phyloP scores from a whole-genome alignment of 1,140 invertebrate species.

The Drosophila simulans region DNA sequence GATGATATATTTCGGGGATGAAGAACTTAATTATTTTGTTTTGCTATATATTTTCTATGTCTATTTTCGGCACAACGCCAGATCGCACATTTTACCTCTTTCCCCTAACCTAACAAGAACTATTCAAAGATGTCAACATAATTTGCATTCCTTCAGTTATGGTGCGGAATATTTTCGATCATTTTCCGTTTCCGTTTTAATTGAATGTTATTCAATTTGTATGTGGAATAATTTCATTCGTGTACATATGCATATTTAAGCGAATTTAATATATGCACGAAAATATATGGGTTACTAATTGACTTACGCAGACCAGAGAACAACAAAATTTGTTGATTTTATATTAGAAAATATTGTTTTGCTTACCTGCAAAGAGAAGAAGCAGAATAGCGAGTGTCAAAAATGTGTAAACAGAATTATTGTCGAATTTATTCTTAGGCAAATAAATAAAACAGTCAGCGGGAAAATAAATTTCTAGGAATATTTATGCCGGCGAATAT shows the following conservation, averaged over 20 bases:
- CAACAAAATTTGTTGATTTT: conserved; percentile 8
- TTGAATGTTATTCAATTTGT: conserved; percentile 65
- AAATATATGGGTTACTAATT: conserved; percentile 45
- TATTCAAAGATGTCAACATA: conserved; percentile 41
- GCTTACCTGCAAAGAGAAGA: conserved; percentile 76
- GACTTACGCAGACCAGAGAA: conserved; percentile 58
- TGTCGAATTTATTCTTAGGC: conserved; percentile 35
- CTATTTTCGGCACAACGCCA: conserved; percentile 52
- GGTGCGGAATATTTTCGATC: conserved; percentile 53
- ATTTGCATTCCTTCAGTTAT: conserved; percentile 42
- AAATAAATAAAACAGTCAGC: conserved; percentile 56
- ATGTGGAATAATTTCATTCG: conserved; percentile 60
- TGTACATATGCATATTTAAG: conserved; percentile 4
- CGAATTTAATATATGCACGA: background rate
- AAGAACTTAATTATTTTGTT: conserved; percentile 71
- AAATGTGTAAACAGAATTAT: conserved; percentile 58
- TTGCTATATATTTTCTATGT: conserved; percentile 28
- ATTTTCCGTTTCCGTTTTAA: conserved; percentile 50
- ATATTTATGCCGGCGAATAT: conserved; percentile 10
- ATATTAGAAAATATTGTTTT: conserved; percentile 29
- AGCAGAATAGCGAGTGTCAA: conserved; percentile 54
- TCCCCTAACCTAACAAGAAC: conserved; percentile 11
- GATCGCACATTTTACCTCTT: background rate
- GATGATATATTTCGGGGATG: conserved; percentile 10
- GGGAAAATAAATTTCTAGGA: conserved; percentile 30